Conservation (phyloP, 2,797 vertebrate genomes). For the Podargus strigoides region DNA sequence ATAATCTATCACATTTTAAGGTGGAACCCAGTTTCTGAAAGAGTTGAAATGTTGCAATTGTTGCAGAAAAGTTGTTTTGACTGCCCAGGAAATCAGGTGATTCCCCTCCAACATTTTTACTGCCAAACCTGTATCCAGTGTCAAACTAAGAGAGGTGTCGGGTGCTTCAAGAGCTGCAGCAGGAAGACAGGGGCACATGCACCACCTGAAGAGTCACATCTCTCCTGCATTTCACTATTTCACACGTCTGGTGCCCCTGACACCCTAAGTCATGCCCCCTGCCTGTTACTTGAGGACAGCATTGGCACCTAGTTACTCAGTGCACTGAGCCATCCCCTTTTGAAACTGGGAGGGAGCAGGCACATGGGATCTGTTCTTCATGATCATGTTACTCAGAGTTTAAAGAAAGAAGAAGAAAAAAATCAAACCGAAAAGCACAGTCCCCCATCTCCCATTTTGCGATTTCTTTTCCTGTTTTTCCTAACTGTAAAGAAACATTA, state of each 20-base stretch:
- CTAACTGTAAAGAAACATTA: background rate
- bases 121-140: background rate
- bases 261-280: background rate
- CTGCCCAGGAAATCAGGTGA: background rate
- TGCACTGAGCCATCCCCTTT: background rate
- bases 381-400: background rate
- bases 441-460: background rate
- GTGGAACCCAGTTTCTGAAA: background rate
- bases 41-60: background rate
- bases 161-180: background rate
- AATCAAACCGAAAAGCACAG: rapidly evolving
- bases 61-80: background rate
- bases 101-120: background rate
- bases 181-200: background rate
- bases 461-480: background rate
- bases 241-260: background rate
- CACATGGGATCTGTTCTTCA: background rate
- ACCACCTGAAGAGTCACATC: background rate
- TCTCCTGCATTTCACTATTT: background rate
- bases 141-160: background rate
- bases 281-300: background rate
- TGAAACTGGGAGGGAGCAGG: background rate
- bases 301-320: background rate
- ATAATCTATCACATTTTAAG: background rate
- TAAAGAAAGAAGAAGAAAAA: background rate